phyloP scores from a whole-genome alignment of 35 echinoderm and acorn worm species.

The Apostichopus japonicus region DNA sequence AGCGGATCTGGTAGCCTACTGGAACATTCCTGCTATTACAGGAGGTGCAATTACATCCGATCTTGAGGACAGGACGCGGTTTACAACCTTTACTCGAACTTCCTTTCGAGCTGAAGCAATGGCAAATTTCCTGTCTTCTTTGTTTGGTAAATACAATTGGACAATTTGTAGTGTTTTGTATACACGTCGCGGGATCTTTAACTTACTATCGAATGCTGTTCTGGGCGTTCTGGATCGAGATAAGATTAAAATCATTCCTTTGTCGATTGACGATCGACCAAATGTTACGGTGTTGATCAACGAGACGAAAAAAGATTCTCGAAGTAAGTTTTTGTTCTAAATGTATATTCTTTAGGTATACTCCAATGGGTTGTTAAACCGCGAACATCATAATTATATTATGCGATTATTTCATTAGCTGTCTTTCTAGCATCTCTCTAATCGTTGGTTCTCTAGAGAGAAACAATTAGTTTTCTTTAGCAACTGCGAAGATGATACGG shows the following conservation, averaged over 20 bases:
- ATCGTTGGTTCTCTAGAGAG: too few species aligned
- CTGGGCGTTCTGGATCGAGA: not conserved
- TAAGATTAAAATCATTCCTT: not conserved
- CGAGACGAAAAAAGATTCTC: not conserved
- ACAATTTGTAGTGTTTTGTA: too few species aligned
- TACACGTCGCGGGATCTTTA: not conserved
- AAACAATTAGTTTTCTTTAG: too few species aligned
- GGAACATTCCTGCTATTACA: constrained; percentile 13
- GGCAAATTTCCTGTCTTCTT: too few species aligned
- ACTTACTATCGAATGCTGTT: not conserved
- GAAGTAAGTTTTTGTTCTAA: not conserved
- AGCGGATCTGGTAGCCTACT: not conserved
- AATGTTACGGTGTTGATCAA: not conserved
- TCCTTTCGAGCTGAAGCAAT: not conserved
- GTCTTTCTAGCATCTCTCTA: too few species aligned
- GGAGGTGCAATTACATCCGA: not conserved
- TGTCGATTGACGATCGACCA: not conserved
- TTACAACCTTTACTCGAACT: not conserved
- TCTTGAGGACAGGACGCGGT: not conserved
- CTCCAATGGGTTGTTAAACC: too few species aligned
- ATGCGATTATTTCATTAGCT: too few species aligned
- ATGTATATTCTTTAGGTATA: too few species aligned
- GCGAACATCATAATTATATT: too few species aligned
- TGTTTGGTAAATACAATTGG: too few species aligned
- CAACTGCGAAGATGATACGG: too few species aligned